Evolutionary conservation across 2,113 vertebrate species (phyloP), one percentile per base, ranked within the genome.

Genomic region (Muntiacus reevesi): DNA sequence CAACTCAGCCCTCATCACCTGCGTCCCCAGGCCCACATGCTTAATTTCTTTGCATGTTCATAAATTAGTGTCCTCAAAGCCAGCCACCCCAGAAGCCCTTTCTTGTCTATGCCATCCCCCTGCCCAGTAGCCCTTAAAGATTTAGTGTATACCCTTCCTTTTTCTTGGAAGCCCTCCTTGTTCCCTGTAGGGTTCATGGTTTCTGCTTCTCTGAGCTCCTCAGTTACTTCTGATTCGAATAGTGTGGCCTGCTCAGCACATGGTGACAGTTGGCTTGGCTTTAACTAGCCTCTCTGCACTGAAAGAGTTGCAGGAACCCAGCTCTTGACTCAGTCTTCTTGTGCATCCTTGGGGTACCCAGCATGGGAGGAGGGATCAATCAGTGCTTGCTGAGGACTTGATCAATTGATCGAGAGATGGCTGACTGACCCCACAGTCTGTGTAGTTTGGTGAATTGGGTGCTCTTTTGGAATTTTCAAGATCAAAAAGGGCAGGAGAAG

Each of bases 381-480:
- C 19, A 23, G 13, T 17, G 19, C 16, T 21, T 52, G n/a, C 82
- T 27, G 1, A 52, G 40, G 13, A 9, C 12, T 0, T 57, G 57
- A 43, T 12, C 4, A 0, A 27, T 0, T 4, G 87, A 30, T 16
- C 0, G 23, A 62, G 55, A 15, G 30, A 7, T 52, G 83, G 19
- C 21, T 30, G 40, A 16, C 47, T 27, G 74, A 15, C 11, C 28
- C 43, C 2, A 1, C 2, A 3, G 54, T 59, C 14, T 67, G 3
- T 16, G 13, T 21, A 27, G 30, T n/a, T 27, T 16, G 19, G 50
- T 71, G 57, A 84, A 40, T 0, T 8, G 17, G 28, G 40, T 16
- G 30, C 8, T 40, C 5, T 78, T 71, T 1, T 7, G 54, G 74
- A 2, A 14, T 50, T 71, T 90, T 27, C 40, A 14, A 30, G 23